These are phyloP conservation scores for Cepaea hortensis DNA, from an alignment of 2,888 invertebrate genomes.

Conservation along the genomic window DNA sequence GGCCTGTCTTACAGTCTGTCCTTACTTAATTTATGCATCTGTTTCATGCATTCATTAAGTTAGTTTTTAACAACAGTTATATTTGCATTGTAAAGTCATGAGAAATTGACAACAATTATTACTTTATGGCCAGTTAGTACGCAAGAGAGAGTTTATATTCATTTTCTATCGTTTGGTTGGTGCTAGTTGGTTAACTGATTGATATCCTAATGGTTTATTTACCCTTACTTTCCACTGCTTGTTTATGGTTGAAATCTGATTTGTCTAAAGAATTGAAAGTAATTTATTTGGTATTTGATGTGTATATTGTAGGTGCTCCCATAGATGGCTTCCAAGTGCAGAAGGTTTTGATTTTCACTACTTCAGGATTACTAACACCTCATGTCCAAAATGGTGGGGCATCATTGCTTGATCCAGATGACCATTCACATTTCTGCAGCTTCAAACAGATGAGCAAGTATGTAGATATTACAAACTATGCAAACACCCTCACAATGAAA, in stretches of 20 bases:
- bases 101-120: no score
- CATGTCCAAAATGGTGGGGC: not conserved
- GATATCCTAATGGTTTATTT: not conserved
- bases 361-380: conserved; percentile 24
- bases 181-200: not conserved
- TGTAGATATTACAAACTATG: not conserved
- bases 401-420: not conserved
- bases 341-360: conserved; percentile 11
- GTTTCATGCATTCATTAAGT: no score
- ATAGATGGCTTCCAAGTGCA: conserved; percentile 19
- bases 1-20: no score
- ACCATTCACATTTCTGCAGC: not conserved
- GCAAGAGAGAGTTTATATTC: no score
- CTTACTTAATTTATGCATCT: no score
- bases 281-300: not conserved
- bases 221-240: not conserved
- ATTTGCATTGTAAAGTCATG: no score
- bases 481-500: not conserved
- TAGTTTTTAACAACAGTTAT: no score
- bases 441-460: not conserved
- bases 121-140: no score
- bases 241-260: not conserved
- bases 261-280: not conserved
- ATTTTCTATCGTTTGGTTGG: not conserved
- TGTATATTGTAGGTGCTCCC: not conserved